These are phyloP conservation scores for Urocynchramus pylzowi DNA, from an alignment of 2,113 vertebrate species.

Conservation along the genomic window DNA sequence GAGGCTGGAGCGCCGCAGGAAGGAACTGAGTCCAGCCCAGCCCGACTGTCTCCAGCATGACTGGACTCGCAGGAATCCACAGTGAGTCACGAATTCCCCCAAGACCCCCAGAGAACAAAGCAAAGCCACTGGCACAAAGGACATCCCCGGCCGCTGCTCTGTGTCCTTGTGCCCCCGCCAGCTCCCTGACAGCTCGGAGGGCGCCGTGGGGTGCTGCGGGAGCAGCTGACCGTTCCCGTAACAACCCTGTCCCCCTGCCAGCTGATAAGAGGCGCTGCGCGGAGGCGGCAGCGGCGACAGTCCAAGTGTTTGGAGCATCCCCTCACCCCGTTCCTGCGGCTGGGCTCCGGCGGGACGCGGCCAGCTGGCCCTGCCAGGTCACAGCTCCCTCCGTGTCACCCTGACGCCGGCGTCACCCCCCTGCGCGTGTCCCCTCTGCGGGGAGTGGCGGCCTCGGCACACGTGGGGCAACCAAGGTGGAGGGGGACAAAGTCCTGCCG, in stretches of 20 bases:
- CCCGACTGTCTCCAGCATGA: not conserved
- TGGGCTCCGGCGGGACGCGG: accelerated
- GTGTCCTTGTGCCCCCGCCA: not conserved
- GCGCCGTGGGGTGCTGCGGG: not conserved
- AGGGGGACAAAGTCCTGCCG: not conserved
- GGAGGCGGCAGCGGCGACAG: accelerated
- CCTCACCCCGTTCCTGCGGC: not conserved
- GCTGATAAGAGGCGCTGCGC: not conserved
- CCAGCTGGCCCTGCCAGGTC: not conserved
- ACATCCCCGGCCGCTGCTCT: not conserved
- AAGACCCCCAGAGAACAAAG: constrained; percentile 8
- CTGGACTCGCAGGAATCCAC: not conserved
- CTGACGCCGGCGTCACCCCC: not conserved
- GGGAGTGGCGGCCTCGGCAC: not conserved
- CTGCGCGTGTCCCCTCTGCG: accelerated
- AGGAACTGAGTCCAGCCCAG: constrained; percentile 32
- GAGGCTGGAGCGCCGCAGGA: not conserved
- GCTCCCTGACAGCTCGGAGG: not conserved
- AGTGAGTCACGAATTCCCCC: constrained; percentile 22
- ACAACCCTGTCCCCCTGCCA: not conserved
- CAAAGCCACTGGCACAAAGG: not conserved
- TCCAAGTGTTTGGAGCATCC: not conserved
- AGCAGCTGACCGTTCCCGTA: not conserved
- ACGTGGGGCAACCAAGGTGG: not conserved
- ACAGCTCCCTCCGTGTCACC: not conserved